Conservation (phyloP, 1,140 invertebrate species). For the Drosophila oshimai region DNA sequence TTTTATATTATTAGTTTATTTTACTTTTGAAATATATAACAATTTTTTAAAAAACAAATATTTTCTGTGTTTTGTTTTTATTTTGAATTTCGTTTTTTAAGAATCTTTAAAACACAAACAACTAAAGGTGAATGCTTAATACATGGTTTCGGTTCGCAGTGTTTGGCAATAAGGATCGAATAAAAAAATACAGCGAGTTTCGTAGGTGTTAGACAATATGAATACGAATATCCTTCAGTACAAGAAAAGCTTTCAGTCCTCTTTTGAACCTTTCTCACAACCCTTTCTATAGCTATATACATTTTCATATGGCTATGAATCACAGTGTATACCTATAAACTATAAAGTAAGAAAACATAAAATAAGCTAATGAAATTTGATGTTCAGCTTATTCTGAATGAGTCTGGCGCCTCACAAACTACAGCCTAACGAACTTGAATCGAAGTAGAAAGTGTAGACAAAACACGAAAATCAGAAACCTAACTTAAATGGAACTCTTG, state of each 20-base stretch:
- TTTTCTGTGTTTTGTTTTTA: slow-evolving; percentile 10
- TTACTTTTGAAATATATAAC: slow-evolving; percentile 76
- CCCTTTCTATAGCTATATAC: slow-evolving; percentile 5
- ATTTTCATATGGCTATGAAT: slow-evolving; percentile 28
- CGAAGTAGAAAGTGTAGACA: slow-evolving; percentile 29
- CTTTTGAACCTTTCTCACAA: slow-evolving; percentile 2
- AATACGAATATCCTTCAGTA: slow-evolving; percentile 5
- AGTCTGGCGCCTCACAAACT: slow-evolving; percentile 32
- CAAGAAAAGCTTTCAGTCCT: background rate
- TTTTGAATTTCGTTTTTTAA: background rate
- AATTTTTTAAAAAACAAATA: slow-evolving; percentile 52
- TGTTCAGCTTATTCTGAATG: slow-evolving; percentile 46
- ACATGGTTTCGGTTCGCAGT: slow-evolving; percentile 6
- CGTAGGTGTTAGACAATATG: slow-evolving; percentile 34
- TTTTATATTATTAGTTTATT: slow-evolving; percentile 72
- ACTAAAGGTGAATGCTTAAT: background rate
- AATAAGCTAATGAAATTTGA: background rate
- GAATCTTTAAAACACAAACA: background rate
- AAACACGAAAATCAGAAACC: slow-evolving; percentile 13
- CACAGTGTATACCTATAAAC: slow-evolving; percentile 6
- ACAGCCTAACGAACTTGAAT: slow-evolving; percentile 58
- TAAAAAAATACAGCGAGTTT: background rate
- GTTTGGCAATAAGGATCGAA: slow-evolving; percentile 8
- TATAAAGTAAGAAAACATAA: slow-evolving; percentile 13
- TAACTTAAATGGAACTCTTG: slow-evolving; percentile 59